phyloP scores from a whole-genome alignment of 2,797 vertebrate species.

The Pseudocheirus occidentalis region DNA sequence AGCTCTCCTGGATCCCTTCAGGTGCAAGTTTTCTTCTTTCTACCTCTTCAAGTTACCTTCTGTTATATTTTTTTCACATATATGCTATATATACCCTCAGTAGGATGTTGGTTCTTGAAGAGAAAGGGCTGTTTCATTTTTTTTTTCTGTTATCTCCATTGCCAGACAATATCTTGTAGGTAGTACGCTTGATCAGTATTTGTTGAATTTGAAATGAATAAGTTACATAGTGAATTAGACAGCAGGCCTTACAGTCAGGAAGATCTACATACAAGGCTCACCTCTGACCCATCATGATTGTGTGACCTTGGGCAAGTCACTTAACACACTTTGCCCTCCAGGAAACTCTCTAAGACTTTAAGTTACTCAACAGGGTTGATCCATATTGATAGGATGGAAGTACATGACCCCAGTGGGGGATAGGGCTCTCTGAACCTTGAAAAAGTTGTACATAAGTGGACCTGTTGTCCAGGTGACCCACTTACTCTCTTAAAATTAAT shows the following conservation, averaged over 20 bases:
- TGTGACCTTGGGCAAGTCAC: not conserved
- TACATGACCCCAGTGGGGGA: not conserved
- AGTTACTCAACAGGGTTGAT: not conserved
- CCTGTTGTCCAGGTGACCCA: slow-evolving; percentile 11
- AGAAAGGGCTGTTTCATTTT: not conserved
- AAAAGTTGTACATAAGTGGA: not conserved
- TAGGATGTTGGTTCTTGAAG: not conserved
- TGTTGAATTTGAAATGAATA: not conserved
- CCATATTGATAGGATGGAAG: not conserved
- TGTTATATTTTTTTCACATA: not conserved
- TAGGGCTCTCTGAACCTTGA: not conserved
- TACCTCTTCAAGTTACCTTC: not conserved
- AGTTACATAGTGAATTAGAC: not conserved
- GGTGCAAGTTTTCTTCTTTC: not conserved
- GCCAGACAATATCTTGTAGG: not conserved
- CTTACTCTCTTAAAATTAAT: slow-evolving; percentile 3
- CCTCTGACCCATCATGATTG: not conserved
- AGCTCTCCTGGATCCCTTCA: not conserved
- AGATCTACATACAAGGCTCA: not conserved
- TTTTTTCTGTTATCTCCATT: not conserved
- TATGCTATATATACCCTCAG: not conserved
- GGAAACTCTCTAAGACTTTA: not conserved
- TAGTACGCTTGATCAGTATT: not conserved
- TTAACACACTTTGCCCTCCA: not conserved
- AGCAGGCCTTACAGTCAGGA: not conserved